phyloP scores from a whole-genome alignment of 2,113 vertebrate genomes.

The Bungarus multicinctus region DNA sequence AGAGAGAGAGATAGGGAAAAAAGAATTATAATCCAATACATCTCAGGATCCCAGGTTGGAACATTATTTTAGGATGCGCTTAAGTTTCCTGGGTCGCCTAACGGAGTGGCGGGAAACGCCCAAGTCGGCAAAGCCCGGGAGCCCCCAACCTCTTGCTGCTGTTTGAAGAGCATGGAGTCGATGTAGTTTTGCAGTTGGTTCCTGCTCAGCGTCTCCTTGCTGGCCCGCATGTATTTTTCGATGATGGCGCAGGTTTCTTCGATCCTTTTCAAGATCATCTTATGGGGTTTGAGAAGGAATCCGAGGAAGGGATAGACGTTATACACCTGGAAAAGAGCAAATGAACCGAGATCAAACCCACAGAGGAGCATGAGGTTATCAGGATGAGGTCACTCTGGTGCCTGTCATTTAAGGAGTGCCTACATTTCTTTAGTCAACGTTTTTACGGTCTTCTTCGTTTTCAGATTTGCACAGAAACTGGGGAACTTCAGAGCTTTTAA shows the following conservation, averaged over 20 bases:
- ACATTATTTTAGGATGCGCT: background rate
- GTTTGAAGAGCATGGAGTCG: conserved; percentile 46
- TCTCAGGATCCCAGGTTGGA: background rate
- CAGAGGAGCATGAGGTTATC: background rate
- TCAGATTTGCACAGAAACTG: background rate
- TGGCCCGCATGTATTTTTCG: conserved; percentile 5
- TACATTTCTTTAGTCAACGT: background rate
- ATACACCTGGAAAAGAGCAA: conserved; percentile 34
- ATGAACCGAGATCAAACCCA: background rate
- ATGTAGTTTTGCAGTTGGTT: conserved; percentile 31
- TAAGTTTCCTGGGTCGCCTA: background rate
- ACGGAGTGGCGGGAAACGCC: no score
- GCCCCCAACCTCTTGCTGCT: conserved; percentile 35
- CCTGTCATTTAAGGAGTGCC: background rate
- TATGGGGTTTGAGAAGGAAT: conserved; percentile 54
- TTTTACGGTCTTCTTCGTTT: background rate
- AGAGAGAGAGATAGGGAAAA: background rate
- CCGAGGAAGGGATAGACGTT: conserved; percentile 60
- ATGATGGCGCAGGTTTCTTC: conserved; percentile 42
- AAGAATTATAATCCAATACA: background rate
- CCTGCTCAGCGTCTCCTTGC: rapidly evolving
- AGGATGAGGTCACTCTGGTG: background rate
- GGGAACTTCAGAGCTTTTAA: background rate
- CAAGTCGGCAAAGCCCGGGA: background rate
- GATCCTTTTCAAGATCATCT: conserved; percentile 30